Evolutionary conservation across 2,797 vertebrate genomes (phyloP).

Genomic region (Botia almorhae): DNA sequence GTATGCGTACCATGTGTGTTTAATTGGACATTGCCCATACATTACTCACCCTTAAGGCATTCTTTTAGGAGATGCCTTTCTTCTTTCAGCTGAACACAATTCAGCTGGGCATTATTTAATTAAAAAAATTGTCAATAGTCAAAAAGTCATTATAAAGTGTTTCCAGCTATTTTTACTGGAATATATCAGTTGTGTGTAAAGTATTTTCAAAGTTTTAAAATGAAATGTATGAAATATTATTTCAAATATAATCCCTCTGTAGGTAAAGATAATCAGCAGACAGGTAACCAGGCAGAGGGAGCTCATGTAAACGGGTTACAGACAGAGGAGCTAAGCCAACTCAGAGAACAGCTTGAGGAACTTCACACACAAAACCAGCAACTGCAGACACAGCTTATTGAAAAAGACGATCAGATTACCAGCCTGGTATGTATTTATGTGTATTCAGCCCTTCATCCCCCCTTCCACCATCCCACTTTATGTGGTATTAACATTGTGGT

Average conservation of each 20-base stretch:
- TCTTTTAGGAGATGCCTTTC: no score
- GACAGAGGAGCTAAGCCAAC: constrained; percentile 84
- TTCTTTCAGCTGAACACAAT: no score
- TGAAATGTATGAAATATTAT: no score
- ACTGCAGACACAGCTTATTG: constrained; percentile 84
- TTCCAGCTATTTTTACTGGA: no score
- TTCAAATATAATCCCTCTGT: background rate
- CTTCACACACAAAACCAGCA: constrained; percentile 81
- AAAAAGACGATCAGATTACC: constrained; percentile 86
- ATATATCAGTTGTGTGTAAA: no score
- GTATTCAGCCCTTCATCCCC: background rate
- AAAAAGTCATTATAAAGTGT: no score
- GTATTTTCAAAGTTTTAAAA: no score
- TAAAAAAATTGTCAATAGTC: no score
- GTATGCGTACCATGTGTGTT: no score
- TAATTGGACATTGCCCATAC: no score
- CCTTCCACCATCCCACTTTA: background rate
- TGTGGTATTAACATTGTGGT: background rate
- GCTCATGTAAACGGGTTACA: constrained; percentile 91
- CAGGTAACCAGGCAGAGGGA: constrained; percentile 73
- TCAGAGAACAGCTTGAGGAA: constrained; percentile 87
- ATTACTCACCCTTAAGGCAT: no score
- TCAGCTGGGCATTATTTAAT: no score
- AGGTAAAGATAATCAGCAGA: constrained; percentile 89
- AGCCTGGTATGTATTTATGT: constrained; percentile 77